A percentile compares a stretch with the other conserved stretches of the same genome.
phyloP scores from a whole-genome alignment of 2,113 vertebrate genomes.

The Amphiprion ocellaris region DNA sequence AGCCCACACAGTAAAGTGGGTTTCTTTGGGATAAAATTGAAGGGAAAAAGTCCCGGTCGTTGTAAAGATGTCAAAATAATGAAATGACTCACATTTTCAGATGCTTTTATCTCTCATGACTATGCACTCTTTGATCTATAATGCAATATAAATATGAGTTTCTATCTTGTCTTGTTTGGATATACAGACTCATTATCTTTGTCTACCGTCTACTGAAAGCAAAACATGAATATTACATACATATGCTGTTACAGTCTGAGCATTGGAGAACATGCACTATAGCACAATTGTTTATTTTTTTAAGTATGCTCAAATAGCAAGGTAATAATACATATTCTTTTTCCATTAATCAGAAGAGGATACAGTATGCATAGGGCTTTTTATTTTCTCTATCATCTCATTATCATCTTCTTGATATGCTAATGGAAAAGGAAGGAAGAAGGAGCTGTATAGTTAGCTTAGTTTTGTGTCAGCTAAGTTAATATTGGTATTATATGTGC shows the following conservation, averaged over 20 bases:
- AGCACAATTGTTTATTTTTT: too few relatives aligned
- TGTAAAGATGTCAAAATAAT: conserved; percentile 3
- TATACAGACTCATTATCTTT: not conserved
- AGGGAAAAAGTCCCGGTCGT: not conserved
- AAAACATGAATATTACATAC: not conserved
- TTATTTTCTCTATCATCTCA: too few relatives aligned
- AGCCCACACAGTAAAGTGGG: not conserved
- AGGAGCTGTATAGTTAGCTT: too few relatives aligned
- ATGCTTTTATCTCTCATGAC: not conserved
- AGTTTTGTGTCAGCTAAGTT: too few relatives aligned
- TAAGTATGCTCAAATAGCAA: too few relatives aligned
- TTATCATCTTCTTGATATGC: too few relatives aligned
- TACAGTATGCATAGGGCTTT: too few relatives aligned
- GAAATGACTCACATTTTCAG: conserved; percentile 1
- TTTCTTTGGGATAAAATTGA: not conserved
- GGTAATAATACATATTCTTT: too few relatives aligned
- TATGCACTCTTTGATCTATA: not conserved
- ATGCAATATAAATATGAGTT: not conserved
- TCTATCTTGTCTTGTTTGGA: not conserved
- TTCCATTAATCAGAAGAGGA: too few relatives aligned
- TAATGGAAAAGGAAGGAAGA: too few relatives aligned
- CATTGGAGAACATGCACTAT: too few relatives aligned
- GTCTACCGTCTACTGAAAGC: not conserved
- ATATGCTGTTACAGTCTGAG: not conserved
- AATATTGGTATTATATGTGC: too few relatives aligned